Evolutionary conservation across 2,888 invertebrate species (phyloP).

Genomic region (Tupiocoris notatus): DNA sequence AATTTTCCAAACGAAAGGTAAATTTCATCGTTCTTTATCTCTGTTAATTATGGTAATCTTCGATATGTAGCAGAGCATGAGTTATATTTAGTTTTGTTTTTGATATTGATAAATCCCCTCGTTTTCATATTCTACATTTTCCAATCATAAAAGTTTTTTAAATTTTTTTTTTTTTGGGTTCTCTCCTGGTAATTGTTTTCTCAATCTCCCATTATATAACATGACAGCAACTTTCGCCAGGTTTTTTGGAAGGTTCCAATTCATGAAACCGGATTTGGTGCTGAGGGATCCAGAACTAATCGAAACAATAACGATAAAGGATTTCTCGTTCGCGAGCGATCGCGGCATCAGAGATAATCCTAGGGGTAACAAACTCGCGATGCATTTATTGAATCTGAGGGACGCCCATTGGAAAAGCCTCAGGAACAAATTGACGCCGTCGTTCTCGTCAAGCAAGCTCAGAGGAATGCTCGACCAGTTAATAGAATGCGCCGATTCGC

Average conservation of each 20-base stretch:
- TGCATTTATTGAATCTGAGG: conserved; percentile 55
- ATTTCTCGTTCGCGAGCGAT: conserved; percentile 57
- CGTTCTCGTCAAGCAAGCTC: conserved; percentile 60
- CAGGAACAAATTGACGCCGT: conserved; percentile 58
- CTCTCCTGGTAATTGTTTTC: not conserved
- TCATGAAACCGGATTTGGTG: conserved; percentile 57
- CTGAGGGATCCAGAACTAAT: conserved; percentile 57
- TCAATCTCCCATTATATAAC: not conserved
- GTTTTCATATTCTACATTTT: not conserved
- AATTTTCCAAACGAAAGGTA: conserved; percentile 26
- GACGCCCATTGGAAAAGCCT: conserved; percentile 59
- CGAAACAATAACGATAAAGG: conserved; percentile 55
- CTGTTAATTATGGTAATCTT: no score
- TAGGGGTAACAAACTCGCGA: conserved; percentile 53
- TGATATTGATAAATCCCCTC: not conserved
- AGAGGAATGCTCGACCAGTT: conserved; percentile 57
- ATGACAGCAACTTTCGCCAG: no score
- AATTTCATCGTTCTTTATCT: no score
- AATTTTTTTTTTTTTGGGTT: not conserved
- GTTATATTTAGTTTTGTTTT: not conserved
- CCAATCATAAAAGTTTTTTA: no score
- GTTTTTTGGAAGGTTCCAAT: conserved; percentile 57
- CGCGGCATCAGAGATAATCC: conserved; percentile 55
- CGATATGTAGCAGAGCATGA: no score
- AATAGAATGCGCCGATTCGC: conserved; percentile 53